Conservation (phyloP, 2,797 vertebrate genomes). For the Sparidentex hasta region DNA sequence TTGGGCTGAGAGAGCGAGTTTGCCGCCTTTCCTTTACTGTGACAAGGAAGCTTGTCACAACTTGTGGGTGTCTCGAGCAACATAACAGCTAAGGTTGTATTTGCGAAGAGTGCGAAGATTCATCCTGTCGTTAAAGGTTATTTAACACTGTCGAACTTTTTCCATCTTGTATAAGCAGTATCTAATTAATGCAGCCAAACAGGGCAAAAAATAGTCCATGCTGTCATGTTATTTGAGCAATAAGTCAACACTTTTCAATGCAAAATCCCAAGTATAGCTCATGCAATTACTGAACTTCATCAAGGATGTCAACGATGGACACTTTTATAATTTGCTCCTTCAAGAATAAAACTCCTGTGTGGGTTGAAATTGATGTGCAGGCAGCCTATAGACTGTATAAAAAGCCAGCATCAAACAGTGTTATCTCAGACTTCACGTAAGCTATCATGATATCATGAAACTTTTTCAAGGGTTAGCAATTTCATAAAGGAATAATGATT, state of each 20-base stretch:
- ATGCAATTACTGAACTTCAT: slow-evolving; percentile 25
- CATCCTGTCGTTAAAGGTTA: background rate
- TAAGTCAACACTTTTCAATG: background rate
- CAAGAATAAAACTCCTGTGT: background rate
- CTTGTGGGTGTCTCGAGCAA: slow-evolving; percentile 12
- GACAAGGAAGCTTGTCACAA: slow-evolving; percentile 1
- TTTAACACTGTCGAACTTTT: slow-evolving; percentile 10
- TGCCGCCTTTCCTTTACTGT: background rate
- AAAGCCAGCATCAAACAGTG: slow-evolving; percentile 4
- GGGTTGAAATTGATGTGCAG: background rate
- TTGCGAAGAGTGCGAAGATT: slow-evolving; percentile 33
- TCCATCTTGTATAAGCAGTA: too few species aligned
- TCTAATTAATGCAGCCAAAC: slow-evolving; percentile 11
- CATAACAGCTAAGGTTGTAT: slow-evolving; percentile 7
- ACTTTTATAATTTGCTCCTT: slow-evolving; percentile 25
- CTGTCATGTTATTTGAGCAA: slow-evolving; percentile 10
- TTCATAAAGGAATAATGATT: slow-evolving; percentile 16
- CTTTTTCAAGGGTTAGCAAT: slow-evolving; percentile 29
- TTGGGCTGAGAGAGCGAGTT: slow-evolving; percentile 18
- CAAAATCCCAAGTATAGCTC: slow-evolving; percentile 5
- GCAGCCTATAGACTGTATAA: background rate
- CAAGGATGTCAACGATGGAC: background rate
- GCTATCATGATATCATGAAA: slow-evolving; percentile 8
- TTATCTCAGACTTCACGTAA: slow-evolving; percentile 21
- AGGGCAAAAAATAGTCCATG: background rate